A percentile compares a stretch with the other conserved stretches of the same genome.
phyloP scores from a whole-genome alignment of 2,888 invertebrate genomes.

The Synergus laeviventris region DNA sequence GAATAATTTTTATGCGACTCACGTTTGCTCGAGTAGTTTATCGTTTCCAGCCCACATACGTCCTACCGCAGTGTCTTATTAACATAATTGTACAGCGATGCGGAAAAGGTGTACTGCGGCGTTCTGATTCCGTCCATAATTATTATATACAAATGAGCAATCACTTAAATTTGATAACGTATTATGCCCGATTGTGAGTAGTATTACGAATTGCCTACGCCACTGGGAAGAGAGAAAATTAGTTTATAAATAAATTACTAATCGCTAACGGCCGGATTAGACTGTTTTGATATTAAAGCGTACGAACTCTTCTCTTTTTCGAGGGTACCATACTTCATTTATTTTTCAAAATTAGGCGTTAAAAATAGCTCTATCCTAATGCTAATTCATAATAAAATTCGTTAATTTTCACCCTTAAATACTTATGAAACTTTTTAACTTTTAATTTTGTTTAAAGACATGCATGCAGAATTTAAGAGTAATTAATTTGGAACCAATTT shows the following conservation, averaged over 20 bases:
- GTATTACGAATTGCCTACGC: constrained; percentile 49
- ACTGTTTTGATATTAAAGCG: constrained; percentile 68
- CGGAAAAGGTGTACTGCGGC: constrained; percentile 50
- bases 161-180: constrained; percentile 13
- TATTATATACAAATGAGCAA: constrained; percentile 38
- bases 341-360: background rate
- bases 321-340: constrained; percentile 35
- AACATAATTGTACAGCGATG: constrained; percentile 51
- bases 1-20: constrained; percentile 31
- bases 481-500: background rate
- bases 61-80: constrained; percentile 52
- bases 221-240: constrained; percentile 61
- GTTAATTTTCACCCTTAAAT: background rate
- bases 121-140: constrained; percentile 47
- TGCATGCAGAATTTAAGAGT: background rate
- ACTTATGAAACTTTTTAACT: no score
- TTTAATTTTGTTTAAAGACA: no score
- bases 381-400: background rate
- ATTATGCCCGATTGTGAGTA: constrained; percentile 1
- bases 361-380: background rate
- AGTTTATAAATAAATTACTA: constrained; percentile 66
- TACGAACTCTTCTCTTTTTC: constrained; percentile 1
- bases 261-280: constrained; percentile 73
- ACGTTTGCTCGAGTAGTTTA: constrained; percentile 39
- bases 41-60: constrained; percentile 47